Evolutionary conservation across 2,888 invertebrate species (phyloP), one percentile per base, ranked within the genome.

Genomic region (Rhyacophila evoluta): DNA sequence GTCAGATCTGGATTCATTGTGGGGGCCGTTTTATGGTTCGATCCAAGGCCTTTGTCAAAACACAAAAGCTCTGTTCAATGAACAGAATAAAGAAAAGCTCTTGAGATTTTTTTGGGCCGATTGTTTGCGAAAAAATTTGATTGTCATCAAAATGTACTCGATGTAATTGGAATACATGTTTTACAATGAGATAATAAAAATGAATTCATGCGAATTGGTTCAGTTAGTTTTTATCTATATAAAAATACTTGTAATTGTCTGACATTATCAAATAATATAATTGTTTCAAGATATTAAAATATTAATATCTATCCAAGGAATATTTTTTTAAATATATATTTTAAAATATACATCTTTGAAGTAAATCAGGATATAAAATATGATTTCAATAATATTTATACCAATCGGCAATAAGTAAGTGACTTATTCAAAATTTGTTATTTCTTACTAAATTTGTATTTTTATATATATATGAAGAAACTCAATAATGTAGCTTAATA

Each of bases 41-140:
- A 55, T 55, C 55, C 25, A 19, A 55, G 19, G 55, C 19, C 55
- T 55, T 55, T 55, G 55, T 55, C 55, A 55, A 55, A 55, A 25
- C 19, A 55, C 55, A 55, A 55, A 55, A 55, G 55, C 55, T 8
- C 15, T 55, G 55, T 19, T 55, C 55, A 55, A 19, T 55, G 55
- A 55, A 55, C 55, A 55, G 55, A 55, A 55, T 15, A 55, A 55
- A 55, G 55, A 55, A 33, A 55, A 25, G 55, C 55, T 55, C 55
- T 55, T 55, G 25, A 25, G 19, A 10, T 19, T 55, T 55, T 55
- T 41, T 55, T 55, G 10, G 25, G 55, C 2, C 8, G 55, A 10
- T 25, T 55, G 55, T 55, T 55, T 55, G 55, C 19, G 8, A 55
- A 55, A n/a, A 55, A 55, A 55, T 55, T 55, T 25, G 55, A 55